Base-by-base conservation (phyloP, 2,113 vertebrate genomes). In the Brienomyrus brachyistius region DNA sequence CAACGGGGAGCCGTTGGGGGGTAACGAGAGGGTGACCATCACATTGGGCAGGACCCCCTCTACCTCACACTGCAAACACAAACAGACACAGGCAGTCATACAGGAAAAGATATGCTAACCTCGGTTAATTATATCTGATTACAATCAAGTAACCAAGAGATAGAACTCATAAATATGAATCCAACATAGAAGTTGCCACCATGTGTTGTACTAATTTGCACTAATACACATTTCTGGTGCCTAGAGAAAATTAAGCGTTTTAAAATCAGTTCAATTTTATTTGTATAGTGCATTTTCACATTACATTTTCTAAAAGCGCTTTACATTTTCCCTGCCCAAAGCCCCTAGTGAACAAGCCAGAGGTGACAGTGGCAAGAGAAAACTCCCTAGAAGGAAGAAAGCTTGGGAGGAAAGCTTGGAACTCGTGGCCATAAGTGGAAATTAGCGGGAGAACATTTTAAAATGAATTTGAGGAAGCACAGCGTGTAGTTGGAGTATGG, bases 11-110 rank as follows among this genome's bases (percentile, higher is more conserved):
- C 97, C 97, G 19, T 98, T 99, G 27, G 92, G 96, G 0, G 97
- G 98, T 90, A 99, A 96, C 21, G 94, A 96, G 93, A 99, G 96
- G 91, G 96, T 97, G 91, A 98, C 94, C 0, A 95, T 98, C 90
- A 99, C 96, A 47, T 96, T 97, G 89, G 98, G 97, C 50, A 97
- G 96, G 90, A 97, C 93, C 13, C 97, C 97, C 94, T 99, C 98
- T 35, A 99, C 95, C 90, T 99, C 97, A 95, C 97, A 98, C 98
- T 99, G 92, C 91, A 52, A 77, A 92, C 40, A 48, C 35, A 50
- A 8, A 86, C 52, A 62, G 51, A 56, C 45, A 56, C 27, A 6
- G 48, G 35, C 27, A 70, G 59, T 43, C 47, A 91, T 84, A 31
- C 7, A 88, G 35, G 59, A 89, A 35, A 88, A 40, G 88, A 35